Evolutionary conservation across 1,140 invertebrate genomes (phyloP), one percentile per base, ranked within the genome.

Genomic region (Archivesica marissinica): DNA sequence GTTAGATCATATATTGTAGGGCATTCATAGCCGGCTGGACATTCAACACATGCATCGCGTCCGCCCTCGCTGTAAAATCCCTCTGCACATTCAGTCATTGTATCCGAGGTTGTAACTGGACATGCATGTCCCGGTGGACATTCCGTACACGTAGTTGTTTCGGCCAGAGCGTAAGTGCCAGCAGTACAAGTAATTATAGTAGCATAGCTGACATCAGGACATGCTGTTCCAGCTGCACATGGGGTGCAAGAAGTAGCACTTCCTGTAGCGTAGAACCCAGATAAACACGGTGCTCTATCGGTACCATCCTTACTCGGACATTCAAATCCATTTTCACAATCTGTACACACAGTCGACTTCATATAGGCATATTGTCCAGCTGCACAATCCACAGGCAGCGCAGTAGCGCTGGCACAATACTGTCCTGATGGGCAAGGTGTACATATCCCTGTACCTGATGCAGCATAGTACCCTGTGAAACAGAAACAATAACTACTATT

Each of bases 91-190:
- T 70, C 70, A 17, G 79, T 89, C 52, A 86, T 28, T n/a, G 90
- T 89, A 47, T 25, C 78, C 17, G 87, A 41, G 3, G 79, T 89
- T 7, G 85, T 90, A 47, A 30, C 76, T 9, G 91, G 85, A 76
- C 92, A 93, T 70, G 86, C 92, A 85, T 91, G 91, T 11, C 92
- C 92, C 13, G 91, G 89, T 41, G 92, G 91, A 86, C 92, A 93
- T 2, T 70, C 50, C 0, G 89, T 92, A 78, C 92, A 93, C 11
- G 77, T 30, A 25, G 90, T 90, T 59, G 85, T 84, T 39, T 79
- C 86, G 41, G 87, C 91, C 11, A 84, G 35, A 30, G 91, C 87
- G 72, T 91, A 92, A 6, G 86, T 78, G 11, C 92, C 92, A 30
- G 89, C 13, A 3, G 15, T 23, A 87, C 92, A 93, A 25, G 86